Conservation (phyloP, 2,113 vertebrate species). For the Nothoprocta perdicaria region DNA sequence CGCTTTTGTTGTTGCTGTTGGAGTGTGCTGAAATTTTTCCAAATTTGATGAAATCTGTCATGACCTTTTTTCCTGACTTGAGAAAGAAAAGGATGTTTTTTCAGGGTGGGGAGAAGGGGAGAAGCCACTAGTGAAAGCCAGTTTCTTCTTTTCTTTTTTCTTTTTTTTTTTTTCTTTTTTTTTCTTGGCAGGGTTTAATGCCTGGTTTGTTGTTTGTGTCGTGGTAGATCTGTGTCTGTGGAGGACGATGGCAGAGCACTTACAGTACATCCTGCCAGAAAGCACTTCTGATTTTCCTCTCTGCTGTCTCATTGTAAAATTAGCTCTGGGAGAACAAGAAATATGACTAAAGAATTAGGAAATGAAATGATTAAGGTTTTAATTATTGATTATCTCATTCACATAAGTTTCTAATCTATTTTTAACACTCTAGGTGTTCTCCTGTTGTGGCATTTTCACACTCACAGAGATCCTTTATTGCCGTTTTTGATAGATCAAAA, state of each 20-base stretch:
- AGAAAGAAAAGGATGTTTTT: conserved; percentile 59
- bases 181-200: not conserved
- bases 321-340: too few relatives aligned
- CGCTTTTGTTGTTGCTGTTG: not conserved
- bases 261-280: conserved; percentile 42
- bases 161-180: conserved; percentile 47
- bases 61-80: conserved; percentile 57
- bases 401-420: conserved; percentile 19
- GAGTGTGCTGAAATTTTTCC: conserved; percentile 27
- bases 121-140: conserved; percentile 60
- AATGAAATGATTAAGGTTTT: not conserved
- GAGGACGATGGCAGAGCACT: conserved; percentile 54
- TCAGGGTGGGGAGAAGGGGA: conserved; percentile 55
- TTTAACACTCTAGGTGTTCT: conserved; percentile 20
- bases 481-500: not conserved
- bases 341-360: not conserved
- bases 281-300: conserved; percentile 16
- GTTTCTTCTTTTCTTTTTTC: conserved; percentile 34
- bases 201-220: conserved; percentile 45
- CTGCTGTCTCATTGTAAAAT: not conserved
- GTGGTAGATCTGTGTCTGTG: conserved; percentile 50
- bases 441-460: not conserved
- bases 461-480: not conserved
- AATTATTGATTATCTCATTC: conserved; percentile 14
- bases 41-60: conserved; percentile 39